Evolutionary conservation across 2,888 invertebrate genomes (phyloP).

Genomic region (Norana najaformis): DNA sequence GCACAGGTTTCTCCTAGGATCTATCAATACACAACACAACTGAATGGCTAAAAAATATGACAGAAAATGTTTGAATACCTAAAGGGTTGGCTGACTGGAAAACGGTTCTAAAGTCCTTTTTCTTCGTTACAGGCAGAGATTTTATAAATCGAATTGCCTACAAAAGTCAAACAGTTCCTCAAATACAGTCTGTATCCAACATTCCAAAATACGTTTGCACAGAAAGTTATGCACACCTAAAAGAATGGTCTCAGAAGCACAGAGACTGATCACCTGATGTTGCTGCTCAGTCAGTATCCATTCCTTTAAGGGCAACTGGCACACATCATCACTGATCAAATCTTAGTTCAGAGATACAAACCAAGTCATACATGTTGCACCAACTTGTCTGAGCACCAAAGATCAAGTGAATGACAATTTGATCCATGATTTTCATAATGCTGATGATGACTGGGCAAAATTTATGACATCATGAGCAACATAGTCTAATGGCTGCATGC

Average conservation of each 20-base stretch:
- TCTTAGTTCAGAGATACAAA: not conserved
- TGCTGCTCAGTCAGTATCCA: not conserved
- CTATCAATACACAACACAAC: not conserved
- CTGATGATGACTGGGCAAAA: not conserved
- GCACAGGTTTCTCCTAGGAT: not conserved
- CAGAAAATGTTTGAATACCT: slow-evolving; percentile 37
- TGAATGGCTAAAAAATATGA: not conserved
- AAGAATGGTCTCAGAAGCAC: no score
- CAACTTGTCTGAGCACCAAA: not conserved
- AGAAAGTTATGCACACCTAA: not conserved
- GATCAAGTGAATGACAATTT: not conserved
- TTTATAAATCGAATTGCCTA: slow-evolving; percentile 45
- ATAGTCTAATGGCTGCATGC: not conserved
- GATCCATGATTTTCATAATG: not conserved
- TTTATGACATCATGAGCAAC: not conserved
- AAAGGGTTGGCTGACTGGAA: slow-evolving; percentile 42
- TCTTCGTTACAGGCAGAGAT: slow-evolving; percentile 41
- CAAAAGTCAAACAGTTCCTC: slow-evolving; percentile 14
- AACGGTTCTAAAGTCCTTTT: slow-evolving; percentile 41
- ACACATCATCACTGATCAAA: not conserved
- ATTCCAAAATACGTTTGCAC: not conserved
- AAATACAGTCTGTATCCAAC: not conserved
- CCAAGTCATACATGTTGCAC: not conserved
- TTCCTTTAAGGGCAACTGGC: not conserved
- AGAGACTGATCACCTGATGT: not conserved